Percentiles rank a stretch among this genome's conserved stretches.
phyloP scores from a whole-genome alignment of 2,888 invertebrate species.

The Euproctis similis region DNA sequence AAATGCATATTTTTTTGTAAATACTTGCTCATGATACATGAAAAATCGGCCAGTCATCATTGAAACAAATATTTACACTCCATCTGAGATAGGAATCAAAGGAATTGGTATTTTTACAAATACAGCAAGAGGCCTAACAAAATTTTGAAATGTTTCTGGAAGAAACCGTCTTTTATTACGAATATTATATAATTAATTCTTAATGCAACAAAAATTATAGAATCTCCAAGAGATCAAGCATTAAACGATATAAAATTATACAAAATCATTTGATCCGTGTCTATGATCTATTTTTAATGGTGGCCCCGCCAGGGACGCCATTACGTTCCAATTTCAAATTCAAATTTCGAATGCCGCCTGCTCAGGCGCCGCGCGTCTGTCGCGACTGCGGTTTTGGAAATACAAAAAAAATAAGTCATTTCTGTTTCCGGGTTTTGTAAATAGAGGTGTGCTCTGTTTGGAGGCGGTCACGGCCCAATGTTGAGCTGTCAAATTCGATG shows the following conservation, averaged over 20 bases:
- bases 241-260: constrained; percentile 37
- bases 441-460: constrained; percentile 25
- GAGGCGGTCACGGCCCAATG: constrained; percentile 20
- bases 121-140: no score
- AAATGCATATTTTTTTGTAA: no score
- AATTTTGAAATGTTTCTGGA: no score
- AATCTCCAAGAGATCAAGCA: constrained; percentile 40
- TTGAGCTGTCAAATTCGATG: constrained; percentile 23
- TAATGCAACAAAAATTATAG: constrained; percentile 1
- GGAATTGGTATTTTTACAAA: no score
- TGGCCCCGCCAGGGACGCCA: constrained; percentile 52
- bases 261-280: constrained; percentile 41
- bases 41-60: no score
- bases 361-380: constrained; percentile 49
- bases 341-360: constrained; percentile 42
- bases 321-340: constrained; percentile 58
- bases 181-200: no score
- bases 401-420: constrained; percentile 35
- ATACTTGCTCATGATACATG: no score
- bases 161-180: no score
- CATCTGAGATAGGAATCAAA: no score
- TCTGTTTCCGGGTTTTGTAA: constrained; percentile 31
- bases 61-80: no score
- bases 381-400: constrained; percentile 52
- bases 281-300: constrained; percentile 70